These are phyloP conservation scores for Xenopus borealis DNA, from an alignment of 2,113 vertebrate genomes.

Conservation along the genomic window DNA sequence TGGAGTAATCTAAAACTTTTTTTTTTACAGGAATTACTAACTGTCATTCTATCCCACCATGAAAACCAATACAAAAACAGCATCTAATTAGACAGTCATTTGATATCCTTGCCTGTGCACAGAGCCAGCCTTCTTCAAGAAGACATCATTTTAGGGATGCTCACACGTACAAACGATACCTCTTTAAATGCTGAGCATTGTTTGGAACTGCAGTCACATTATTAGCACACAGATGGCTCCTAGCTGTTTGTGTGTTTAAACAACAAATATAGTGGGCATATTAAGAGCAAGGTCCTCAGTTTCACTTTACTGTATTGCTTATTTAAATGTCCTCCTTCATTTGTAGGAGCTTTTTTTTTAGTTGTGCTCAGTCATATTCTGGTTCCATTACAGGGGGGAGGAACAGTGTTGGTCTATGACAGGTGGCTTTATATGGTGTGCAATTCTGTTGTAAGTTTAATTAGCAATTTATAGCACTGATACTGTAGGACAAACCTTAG, in stretches of 20 bases:
- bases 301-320: no score
- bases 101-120: conserved; percentile 52
- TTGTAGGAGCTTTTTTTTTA: no score
- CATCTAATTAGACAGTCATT: conserved; percentile 64
- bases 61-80: conserved; percentile 68
- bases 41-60: conserved; percentile 65
- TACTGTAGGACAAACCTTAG: no score
- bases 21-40: conserved; percentile 62
- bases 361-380: no score
- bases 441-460: no score
- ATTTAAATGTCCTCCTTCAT: background rate
- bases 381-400: no score
- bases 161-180: conserved; percentile 16
- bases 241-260: background rate
- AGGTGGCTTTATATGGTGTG: no score
- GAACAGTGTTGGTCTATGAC: no score
- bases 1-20: conserved; percentile 67
- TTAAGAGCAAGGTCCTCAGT: background rate
- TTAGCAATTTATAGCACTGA: no score
- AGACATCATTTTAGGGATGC: conserved; percentile 18
- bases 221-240: background rate
- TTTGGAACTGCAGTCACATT: background rate
- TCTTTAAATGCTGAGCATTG: conserved; percentile 2
- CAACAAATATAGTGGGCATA: background rate
- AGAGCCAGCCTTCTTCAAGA: conserved; percentile 44